These are phyloP conservation scores for Gasterosteus nipponicus DNA, from an alignment of 2,113 vertebrate species.

Conservation along the genomic window DNA sequence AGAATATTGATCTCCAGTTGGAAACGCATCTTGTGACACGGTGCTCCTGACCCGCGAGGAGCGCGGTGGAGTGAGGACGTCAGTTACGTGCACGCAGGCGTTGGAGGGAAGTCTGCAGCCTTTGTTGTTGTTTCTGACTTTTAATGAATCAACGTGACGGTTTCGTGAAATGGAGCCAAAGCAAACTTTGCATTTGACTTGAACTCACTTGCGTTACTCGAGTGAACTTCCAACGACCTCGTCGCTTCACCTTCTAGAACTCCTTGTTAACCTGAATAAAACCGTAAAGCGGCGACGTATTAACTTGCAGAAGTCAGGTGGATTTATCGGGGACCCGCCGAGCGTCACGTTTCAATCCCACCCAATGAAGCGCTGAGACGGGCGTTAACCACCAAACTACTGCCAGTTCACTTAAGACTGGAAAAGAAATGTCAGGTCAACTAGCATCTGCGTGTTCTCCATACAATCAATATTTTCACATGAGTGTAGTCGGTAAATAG, in stretches of 20 bases:
- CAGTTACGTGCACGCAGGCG: not conserved
- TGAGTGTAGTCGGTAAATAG: too few relatives aligned
- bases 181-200: not conserved
- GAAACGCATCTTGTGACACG: not conserved
- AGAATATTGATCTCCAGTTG: too few relatives aligned
- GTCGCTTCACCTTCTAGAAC: constrained; percentile 15
- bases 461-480: too few relatives aligned
- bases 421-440: not conserved
- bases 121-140: constrained; percentile 6
- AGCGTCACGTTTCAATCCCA: constrained; percentile 19
- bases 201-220: constrained; percentile 7
- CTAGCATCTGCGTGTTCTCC: not conserved
- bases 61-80: constrained; percentile 19
- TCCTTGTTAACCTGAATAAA: constrained; percentile 2
- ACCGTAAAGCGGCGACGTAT: not conserved
- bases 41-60: constrained; percentile 8
- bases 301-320: constrained; percentile 1
- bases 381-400: constrained; percentile 37
- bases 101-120: not conserved
- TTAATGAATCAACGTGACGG: not conserved
- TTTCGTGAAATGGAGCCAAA: constrained; percentile 26
- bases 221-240: constrained; percentile 50
- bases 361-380: constrained; percentile 19
- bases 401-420: constrained; percentile 33
- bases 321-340: constrained; percentile 28